Evolutionary conservation across 2,113 vertebrate genomes (phyloP), one percentile per base, ranked within the genome.

Genomic region (Anhinga anhinga): DNA sequence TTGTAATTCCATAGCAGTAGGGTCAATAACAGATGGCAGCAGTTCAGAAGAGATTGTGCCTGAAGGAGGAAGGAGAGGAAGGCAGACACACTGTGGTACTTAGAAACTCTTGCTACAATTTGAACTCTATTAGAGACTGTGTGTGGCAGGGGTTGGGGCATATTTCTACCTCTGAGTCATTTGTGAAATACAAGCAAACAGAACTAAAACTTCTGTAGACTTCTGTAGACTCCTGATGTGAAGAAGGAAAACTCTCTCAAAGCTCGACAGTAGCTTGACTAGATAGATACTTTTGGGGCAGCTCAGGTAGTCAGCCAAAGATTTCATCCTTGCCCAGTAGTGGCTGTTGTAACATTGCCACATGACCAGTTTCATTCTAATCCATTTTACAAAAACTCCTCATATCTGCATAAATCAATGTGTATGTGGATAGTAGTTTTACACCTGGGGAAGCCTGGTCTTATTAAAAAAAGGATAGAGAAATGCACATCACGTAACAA

Each of bases 121-220:
- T 78, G 14, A 87, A 71, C 4, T 66, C 18, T 32, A 21, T n/a
- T 2, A 49, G 9, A 3, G 8, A 23, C 7, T 77, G 5, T 45
- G 5, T 29, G 7, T 72, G 20, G 9, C 29, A 72, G 44, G 3
- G 3, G 6, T 44, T 5, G 25, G 26, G 15, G 7, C 5, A 22
- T 65, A 38, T 58, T 58, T 63, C 2, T 69, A 26, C 4, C 4
- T 67, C 13, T 40, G 27, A 53, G 3, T 82, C 29, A 47, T 76
- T 70, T 66, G 19, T 56, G 18, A 65, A 40, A 50, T 40, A 12
- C 11, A 38, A 26, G 5, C 2, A 83, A 86, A 53, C 6, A 45
- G 76, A 76, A 7, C 0, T 0, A 62, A 89, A 73, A 1, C 5
- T 66, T 67, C 9, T n/a, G n/a, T n/a, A n/a, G n/a, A 42, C 42